phyloP scores from a whole-genome alignment of 2,888 invertebrate species.

The Periphyllus acericola region DNA sequence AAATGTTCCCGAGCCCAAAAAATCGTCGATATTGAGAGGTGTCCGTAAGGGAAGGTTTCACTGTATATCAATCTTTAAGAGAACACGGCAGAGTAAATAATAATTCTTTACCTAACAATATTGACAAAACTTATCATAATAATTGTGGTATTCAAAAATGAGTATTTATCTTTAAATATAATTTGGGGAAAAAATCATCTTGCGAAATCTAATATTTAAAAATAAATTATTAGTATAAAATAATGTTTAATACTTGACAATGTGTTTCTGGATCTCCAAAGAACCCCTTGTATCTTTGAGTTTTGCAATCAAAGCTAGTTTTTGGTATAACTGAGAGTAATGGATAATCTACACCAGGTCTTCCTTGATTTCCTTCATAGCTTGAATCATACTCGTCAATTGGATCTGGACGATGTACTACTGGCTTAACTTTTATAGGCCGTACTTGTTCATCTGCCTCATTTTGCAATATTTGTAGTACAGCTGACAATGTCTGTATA shows the following conservation, averaged over 20 bases:
- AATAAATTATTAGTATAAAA: neutral
- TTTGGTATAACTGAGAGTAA: conserved; percentile 79
- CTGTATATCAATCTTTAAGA: no score
- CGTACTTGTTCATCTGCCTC: conserved; percentile 57
- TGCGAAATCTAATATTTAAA: neutral
- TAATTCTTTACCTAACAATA: no score
- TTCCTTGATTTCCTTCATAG: conserved; percentile 68
- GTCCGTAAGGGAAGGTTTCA: no score
- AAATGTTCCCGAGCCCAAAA: no score
- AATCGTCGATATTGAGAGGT: no score
- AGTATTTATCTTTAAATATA: no score
- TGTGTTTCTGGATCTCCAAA: conserved; percentile 88
- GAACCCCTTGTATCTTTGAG: conserved; percentile 89
- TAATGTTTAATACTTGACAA: conserved; percentile 75
- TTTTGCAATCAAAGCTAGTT: conserved; percentile 83
- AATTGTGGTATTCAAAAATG: no score
- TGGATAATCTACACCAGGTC: conserved; percentile 84
- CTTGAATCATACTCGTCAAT: conserved; percentile 61
- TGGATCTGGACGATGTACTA: conserved; percentile 34
- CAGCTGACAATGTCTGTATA: conserved; percentile 80
- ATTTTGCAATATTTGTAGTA: conserved; percentile 76
- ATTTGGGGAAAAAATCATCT: no score
- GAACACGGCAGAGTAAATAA: no score
- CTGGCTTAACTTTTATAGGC: conserved; percentile 18
- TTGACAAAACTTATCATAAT: no score